Conservation (phyloP, 37 sponge, comb jelly and placozoan species). For the Lycopodina hypogea region DNA sequence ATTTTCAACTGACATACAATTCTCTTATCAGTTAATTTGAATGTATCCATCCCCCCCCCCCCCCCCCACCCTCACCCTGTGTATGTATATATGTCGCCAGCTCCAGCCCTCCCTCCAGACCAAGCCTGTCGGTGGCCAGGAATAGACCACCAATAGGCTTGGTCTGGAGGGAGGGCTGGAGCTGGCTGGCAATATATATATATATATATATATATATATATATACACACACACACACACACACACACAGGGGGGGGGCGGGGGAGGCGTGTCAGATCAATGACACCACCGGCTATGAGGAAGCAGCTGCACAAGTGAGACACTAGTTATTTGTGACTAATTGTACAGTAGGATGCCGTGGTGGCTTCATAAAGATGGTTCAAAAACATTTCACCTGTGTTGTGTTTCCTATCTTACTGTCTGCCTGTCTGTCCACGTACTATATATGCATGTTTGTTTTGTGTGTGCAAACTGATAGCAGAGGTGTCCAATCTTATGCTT, state of each 20-base stretch:
- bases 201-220: too few species aligned
- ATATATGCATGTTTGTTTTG: too few species aligned
- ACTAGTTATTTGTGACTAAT: too few species aligned
- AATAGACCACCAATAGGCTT: slow-evolving; percentile 66
- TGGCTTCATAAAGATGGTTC: too few species aligned
- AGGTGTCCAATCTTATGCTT: too few species aligned
- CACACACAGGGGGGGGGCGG: slow-evolving; percentile 64
- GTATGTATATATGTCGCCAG: slow-evolving; percentile 65
- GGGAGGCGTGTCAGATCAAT: slow-evolving; percentile 90
- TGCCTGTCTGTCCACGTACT: too few species aligned
- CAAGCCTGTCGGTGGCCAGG: slow-evolving; percentile 66
- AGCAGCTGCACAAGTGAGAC: slow-evolving; percentile 82
- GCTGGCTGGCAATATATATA: too few species aligned
- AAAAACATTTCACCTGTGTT: too few species aligned
- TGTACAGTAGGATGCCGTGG: too few species aligned
- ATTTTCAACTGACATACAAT: not conserved
- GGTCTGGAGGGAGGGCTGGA: slow-evolving; percentile 69
- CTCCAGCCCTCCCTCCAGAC: slow-evolving; percentile 70
- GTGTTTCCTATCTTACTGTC: too few species aligned
- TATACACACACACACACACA: too few species aligned
- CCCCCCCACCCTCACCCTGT: not conserved
- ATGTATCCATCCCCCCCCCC: not conserved
- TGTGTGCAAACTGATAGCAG: too few species aligned
- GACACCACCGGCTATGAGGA: slow-evolving; percentile 95
- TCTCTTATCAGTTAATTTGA: not conserved